phyloP scores from a whole-genome alignment of 2,113 vertebrate species.

The Ranitomeya variabilis region DNA sequence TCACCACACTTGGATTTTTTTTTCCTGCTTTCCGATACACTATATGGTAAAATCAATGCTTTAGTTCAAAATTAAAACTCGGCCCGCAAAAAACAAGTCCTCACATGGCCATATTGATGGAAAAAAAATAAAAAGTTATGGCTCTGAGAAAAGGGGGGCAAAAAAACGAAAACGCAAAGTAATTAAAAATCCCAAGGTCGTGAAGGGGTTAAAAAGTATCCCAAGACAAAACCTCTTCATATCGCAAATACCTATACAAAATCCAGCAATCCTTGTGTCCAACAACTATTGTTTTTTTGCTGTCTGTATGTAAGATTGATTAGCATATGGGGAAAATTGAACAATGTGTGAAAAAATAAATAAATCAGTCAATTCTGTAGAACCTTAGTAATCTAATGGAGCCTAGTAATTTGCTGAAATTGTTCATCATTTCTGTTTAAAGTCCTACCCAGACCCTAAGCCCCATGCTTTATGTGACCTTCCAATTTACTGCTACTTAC shows the following conservation, averaged over 20 bases:
- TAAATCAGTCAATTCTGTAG: not conserved
- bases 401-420: not conserved
- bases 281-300: not conserved
- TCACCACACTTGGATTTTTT: no score
- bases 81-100: no score
- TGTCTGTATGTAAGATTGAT: not conserved
- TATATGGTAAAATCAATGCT: no score
- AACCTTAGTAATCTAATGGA: not conserved
- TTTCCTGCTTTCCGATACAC: no score
- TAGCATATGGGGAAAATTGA: not conserved
- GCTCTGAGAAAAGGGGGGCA: no score
- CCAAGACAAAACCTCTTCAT: not conserved
- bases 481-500: constrained; percentile 38
- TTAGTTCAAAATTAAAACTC: no score
- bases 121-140: no score
- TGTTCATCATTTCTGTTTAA: not conserved
- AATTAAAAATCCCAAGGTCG: no score
- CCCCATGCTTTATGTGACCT: constrained; percentile 22
- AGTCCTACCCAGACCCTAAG: constrained; percentile 1
- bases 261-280: not conserved
- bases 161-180: no score
- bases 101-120: no score
- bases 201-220: no score
- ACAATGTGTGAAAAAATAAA: no score
- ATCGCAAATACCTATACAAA: not conserved